phyloP scores from a whole-genome alignment of 2,113 vertebrate species.

The Amia ocellicauda region DNA sequence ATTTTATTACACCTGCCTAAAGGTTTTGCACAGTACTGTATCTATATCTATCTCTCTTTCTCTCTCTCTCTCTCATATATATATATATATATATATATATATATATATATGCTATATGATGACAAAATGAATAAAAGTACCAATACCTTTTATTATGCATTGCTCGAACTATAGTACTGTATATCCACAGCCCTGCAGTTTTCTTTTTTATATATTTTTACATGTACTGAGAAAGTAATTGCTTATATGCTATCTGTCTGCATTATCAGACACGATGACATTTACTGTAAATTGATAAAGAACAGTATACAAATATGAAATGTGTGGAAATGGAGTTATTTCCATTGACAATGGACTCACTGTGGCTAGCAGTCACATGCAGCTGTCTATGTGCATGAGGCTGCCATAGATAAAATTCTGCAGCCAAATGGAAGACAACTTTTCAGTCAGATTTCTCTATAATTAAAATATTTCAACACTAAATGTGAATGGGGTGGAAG shows the following conservation, averaged over 20 bases:
- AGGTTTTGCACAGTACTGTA: too few relatives aligned
- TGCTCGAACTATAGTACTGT: constrained; percentile 28
- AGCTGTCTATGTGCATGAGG: constrained; percentile 21
- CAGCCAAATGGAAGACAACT: constrained; percentile 8
- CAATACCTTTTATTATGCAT: constrained; percentile 48
- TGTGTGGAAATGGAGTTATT: constrained; percentile 31
- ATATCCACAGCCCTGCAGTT: constrained; percentile 43
- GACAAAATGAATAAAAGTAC: constrained; percentile 49
- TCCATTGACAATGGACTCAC: constrained; percentile 30
- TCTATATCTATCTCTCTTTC: too few relatives aligned
- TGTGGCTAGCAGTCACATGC: constrained; percentile 29
- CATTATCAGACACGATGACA: constrained; percentile 59
- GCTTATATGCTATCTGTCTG: constrained; percentile 59
- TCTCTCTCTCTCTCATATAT: too few relatives aligned
- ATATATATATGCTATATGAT: constrained; percentile 46
- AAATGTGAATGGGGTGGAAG: background rate
- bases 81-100: constrained; percentile 19
- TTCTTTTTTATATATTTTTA: constrained; percentile 55
- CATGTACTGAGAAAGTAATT: constrained; percentile 56
- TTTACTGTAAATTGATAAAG: constrained; percentile 69
- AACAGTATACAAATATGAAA: constrained; percentile 62
- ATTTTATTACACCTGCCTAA: too few relatives aligned
- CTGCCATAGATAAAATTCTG: constrained; percentile 13
- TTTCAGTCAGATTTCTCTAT: background rate
- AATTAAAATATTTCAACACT: background rate